Evolutionary conservation across 2,113 vertebrate genomes (phyloP).

Genomic region (Lagopus leucura): DNA sequence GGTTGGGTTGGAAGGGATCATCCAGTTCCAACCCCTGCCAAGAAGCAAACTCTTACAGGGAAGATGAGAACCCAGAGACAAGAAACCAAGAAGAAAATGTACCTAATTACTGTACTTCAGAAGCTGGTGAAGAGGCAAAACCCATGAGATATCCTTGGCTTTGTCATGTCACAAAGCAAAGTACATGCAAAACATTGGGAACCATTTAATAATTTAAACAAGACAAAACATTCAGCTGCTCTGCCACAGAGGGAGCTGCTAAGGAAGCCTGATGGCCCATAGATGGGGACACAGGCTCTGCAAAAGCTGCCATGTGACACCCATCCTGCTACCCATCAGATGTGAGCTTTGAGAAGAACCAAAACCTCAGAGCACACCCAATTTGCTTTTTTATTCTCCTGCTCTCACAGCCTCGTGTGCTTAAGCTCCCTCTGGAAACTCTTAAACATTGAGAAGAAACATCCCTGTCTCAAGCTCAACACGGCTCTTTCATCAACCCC

Average conservation of each 20-base stretch:
- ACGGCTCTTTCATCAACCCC: not conserved
- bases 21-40: not conserved
- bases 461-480: not conserved
- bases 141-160: not conserved
- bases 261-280: not conserved
- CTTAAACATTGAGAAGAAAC: not conserved
- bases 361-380: not conserved
- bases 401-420: accelerated
- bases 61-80: not conserved
- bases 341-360: not conserved
- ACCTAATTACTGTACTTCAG: not conserved
- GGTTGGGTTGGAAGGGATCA: not conserved
- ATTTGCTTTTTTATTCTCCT: accelerated
- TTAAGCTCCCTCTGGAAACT: not conserved
- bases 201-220: not conserved
- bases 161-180: not conserved
- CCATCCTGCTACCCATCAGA: not conserved
- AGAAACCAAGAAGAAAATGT: not conserved
- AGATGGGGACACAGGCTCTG: not conserved
- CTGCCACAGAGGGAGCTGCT: not conserved
- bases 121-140: not conserved
- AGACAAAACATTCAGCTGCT: not conserved
- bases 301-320: not conserved
- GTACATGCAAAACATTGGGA: not conserved
- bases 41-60: not conserved